These are phyloP conservation scores for Apolygus lucorum DNA, from an alignment of 1,140 invertebrate species.

Conservation along the genomic window DNA sequence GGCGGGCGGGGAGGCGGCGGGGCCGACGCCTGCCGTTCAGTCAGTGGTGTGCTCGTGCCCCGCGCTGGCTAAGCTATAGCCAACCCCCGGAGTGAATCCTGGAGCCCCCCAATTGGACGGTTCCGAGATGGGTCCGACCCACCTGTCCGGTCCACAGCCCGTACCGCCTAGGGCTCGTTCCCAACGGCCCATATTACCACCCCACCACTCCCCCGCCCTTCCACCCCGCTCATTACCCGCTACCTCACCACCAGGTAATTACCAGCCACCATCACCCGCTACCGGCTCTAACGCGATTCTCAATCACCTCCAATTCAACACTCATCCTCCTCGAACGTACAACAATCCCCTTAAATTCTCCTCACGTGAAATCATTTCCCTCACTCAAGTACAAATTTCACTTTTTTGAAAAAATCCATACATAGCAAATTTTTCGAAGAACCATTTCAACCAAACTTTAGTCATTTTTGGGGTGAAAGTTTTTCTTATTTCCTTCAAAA, in stretches of 20 bases:
- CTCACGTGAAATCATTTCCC: too few relatives aligned
- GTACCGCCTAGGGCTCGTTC: constrained; percentile 14
- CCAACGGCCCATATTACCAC: constrained; percentile 20
- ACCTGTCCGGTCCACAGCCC: constrained; percentile 25
- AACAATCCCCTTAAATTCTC: too few relatives aligned
- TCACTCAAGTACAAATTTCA: too few relatives aligned
- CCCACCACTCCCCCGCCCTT: constrained; percentile 20
- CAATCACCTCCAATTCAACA: too few relatives aligned
- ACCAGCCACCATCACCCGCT: neutral
- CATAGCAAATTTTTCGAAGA: neutral
- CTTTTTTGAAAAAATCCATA: neutral
- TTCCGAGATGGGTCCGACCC: constrained; percentile 25
- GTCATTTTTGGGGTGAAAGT: too few relatives aligned
- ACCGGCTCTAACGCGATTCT: too few relatives aligned
- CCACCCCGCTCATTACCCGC: constrained; percentile 18
- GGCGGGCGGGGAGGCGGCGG: neutral
- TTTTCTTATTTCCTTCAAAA: too few relatives aligned
- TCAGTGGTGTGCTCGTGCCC: neutral
- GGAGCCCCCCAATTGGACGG: constrained; percentile 21
- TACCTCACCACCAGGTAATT: constrained; percentile 17
- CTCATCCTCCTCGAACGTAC: too few relatives aligned
- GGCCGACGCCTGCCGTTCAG: neutral
- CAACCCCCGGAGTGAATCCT: constrained; percentile 10
- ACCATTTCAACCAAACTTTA: neutral
- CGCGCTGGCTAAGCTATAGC: neutral